A percentile compares a stretch with the other conserved stretches of the same genome.
Evolutionary conservation across 2,797 vertebrate species (phyloP).

Genomic region (Euphonia xanthogaster): DNA sequence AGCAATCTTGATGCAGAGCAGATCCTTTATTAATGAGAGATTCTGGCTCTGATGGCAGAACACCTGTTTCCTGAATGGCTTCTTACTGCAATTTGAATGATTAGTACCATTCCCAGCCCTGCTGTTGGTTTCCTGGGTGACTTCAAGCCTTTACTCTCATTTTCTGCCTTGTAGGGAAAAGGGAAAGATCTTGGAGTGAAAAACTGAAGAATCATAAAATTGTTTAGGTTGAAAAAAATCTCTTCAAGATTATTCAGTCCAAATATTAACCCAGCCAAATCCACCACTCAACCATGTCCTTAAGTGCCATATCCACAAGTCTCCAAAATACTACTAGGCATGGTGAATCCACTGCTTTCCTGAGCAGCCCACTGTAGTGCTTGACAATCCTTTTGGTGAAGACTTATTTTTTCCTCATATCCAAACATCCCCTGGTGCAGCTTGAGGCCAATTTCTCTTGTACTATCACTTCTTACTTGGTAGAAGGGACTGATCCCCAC

Average conservation of each 20-base stretch:
- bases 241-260: background rate
- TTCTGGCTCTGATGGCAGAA: background rate
- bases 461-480: background rate
- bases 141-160: background rate
- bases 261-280: background rate
- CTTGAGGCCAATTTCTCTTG: background rate
- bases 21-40: background rate
- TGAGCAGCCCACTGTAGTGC: background rate
- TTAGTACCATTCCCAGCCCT: background rate
- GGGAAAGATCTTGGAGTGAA: background rate
- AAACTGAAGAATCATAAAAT: background rate
- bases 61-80: background rate
- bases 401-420: background rate
- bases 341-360: background rate
- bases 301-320: background rate
- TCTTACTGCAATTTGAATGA: background rate
- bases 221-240: background rate
- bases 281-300: background rate
- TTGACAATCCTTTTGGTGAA: background rate
- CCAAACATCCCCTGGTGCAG: background rate
- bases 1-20: background rate
- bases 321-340: background rate
- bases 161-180: background rate
- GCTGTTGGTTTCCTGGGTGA: background rate
- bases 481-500: background rate